These are phyloP conservation scores for Cephalotes varians DNA, from an alignment of 2,888 invertebrate species.

Conservation along the genomic window DNA sequence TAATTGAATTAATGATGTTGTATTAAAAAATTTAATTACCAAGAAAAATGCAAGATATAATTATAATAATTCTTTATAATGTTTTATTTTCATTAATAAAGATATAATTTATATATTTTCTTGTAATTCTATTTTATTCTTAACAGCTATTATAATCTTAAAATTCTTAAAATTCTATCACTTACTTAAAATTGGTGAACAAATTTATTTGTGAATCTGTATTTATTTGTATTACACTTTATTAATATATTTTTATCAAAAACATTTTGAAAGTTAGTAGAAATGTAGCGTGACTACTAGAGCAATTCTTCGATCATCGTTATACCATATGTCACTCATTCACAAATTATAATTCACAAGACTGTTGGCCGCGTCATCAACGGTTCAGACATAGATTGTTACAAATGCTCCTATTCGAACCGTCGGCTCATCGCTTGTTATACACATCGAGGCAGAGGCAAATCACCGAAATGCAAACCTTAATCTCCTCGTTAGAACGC, in stretches of 20 bases:
- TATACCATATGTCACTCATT: conserved; percentile 4
- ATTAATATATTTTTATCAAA: conserved; percentile 1
- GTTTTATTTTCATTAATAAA: not conserved
- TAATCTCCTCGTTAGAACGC: conserved; percentile 70
- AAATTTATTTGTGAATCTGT: no score
- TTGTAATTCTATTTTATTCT: not conserved
- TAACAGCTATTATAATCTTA: not conserved
- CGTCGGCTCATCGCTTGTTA: conserved; percentile 37
- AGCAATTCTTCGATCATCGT: not conserved
- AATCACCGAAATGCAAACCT: conserved; percentile 40
- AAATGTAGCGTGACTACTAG: conserved; percentile 5
- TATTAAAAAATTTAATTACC: not conserved
- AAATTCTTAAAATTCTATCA: not conserved
- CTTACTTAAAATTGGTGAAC: not conserved
- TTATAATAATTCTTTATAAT: not conserved
- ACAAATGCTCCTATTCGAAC: conserved; percentile 16
- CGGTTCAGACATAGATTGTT: conserved; percentile 2
- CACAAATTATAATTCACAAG: conserved; percentile 18
- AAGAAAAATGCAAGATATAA: not conserved
- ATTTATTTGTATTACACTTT: not conserved
- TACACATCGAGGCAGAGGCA: conserved; percentile 43
- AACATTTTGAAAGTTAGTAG: not conserved
- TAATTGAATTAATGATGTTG: conserved; percentile 1
- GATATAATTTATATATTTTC: not conserved
- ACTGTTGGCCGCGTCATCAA: not conserved